A percentile compares a stretch with the other conserved stretches of the same genome.
Conservation (phyloP, 1,140 invertebrate genomes). For the Pseudomyrmex dendroicus region DNA sequence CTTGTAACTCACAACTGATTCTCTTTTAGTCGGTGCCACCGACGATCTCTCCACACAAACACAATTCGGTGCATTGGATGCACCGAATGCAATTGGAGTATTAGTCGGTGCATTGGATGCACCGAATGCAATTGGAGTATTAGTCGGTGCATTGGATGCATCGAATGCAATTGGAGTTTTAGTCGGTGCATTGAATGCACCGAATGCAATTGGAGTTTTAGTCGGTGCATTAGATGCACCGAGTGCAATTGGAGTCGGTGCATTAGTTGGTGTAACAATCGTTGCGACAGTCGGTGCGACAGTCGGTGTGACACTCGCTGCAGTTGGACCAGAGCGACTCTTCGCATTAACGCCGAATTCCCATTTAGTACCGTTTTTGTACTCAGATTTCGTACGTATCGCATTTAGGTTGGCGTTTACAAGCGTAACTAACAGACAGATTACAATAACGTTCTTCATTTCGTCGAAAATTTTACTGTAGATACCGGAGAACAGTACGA, state of each 20-base stretch:
- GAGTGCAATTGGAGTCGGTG: neutral
- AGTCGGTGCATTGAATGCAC: neutral
- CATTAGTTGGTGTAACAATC: neutral
- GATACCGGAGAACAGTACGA: neutral
- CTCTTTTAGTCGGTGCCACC: neutral
- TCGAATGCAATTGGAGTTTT: neutral
- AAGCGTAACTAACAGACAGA: neutral
- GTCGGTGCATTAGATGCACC: neutral
- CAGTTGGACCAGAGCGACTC: too few species aligned
- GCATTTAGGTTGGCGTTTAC: neutral
- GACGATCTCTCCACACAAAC: slow-evolving; percentile 7
- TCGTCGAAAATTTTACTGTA: neutral
- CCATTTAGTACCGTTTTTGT: slow-evolving; percentile 51
- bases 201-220: neutral
- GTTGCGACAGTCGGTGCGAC: neutral
- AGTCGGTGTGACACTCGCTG: too few species aligned
- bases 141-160: neutral
- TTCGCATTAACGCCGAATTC: neutral
- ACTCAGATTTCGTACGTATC: slow-evolving; percentile 13
- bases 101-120: neutral
- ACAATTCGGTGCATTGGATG: neutral
- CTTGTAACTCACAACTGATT: slow-evolving; percentile 6
- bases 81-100: neutral
- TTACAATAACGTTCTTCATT: neutral
- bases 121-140: neutral